Conservation (phyloP, 64 coral and sea anemone genomes). For the Porites lutea region DNA sequence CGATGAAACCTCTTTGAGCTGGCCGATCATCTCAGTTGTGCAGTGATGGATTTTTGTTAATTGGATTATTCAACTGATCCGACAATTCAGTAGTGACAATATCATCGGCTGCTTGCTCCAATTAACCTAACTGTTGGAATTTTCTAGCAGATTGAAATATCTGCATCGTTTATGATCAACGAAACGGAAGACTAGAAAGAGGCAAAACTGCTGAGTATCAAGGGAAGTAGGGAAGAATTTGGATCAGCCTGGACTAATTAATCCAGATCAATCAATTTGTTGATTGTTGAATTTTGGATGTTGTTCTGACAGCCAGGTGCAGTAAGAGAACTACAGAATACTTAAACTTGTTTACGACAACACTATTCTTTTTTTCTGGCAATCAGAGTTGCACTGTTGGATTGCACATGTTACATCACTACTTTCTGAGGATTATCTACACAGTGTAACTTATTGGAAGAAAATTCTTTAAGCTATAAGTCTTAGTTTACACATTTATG, state of each 20-base stretch:
- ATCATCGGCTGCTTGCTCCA: neutral
- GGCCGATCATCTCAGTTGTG: neutral
- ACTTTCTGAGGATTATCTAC: no score
- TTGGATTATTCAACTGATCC: neutral
- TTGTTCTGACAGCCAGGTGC: no score
- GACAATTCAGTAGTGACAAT: no score
- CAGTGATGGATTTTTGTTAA: neutral
- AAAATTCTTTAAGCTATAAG: no score
- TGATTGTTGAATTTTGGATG: neutral
- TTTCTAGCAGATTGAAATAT: neutral
- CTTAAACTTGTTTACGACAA: no score
- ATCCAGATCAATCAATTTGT: neutral
- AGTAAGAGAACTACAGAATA: no score
- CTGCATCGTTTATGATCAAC: neutral
- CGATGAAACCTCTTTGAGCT: neutral
- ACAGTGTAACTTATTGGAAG: neutral
- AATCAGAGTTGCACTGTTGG: no score
- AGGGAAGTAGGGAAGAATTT: neutral
- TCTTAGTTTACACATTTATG: no score
- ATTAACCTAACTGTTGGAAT: neutral
- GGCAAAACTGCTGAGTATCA: neutral
- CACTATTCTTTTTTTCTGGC: no score
- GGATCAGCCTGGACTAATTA: conserved; percentile 17
- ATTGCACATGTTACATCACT: no score
- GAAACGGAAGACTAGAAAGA: neutral